A percentile compares a stretch with the other conserved stretches of the same genome.
These are phyloP conservation scores for Andricus quercusramuli DNA, from an alignment of 2,888 invertebrate species.

Conservation along the genomic window DNA sequence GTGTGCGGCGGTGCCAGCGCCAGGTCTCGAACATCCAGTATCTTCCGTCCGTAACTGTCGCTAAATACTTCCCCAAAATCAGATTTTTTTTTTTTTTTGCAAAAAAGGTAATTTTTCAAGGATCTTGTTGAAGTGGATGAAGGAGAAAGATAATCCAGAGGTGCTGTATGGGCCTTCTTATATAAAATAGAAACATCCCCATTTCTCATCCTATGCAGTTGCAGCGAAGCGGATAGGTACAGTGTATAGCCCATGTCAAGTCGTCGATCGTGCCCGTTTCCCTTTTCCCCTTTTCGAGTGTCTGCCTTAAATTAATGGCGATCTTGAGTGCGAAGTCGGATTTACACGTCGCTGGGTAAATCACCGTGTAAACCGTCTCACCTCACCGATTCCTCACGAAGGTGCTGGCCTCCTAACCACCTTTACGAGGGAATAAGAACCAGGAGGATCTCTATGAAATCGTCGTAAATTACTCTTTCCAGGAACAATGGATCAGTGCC, in stretches of 20 bases:
- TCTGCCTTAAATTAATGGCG: constrained; percentile 60
- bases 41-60: no score
- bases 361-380: constrained; percentile 52
- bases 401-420: constrained; percentile 10
- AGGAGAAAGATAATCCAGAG: constrained; percentile 1
- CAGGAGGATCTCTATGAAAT: constrained; percentile 40
- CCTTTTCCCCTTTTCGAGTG: constrained; percentile 58
- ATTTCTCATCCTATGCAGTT: constrained; percentile 42
- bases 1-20: no score
- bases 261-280: constrained; percentile 56
- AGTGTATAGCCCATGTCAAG: constrained; percentile 47
- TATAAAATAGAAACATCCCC: constrained; percentile 7
- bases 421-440: constrained; percentile 34
- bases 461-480: constrained; percentile 38
- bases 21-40: no score
- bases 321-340: constrained; percentile 58
- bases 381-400: constrained; percentile 44
- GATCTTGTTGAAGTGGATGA: background rate
- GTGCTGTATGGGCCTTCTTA: background rate
- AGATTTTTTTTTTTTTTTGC: background rate
- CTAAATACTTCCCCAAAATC: no score
- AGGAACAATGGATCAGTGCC: constrained; percentile 36
- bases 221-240: constrained; percentile 50
- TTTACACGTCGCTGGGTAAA: constrained; percentile 61
- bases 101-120: background rate